Evolutionary conservation across 2,888 invertebrate genomes (phyloP).

Genomic region (Acrocyrtus sp.): DNA sequence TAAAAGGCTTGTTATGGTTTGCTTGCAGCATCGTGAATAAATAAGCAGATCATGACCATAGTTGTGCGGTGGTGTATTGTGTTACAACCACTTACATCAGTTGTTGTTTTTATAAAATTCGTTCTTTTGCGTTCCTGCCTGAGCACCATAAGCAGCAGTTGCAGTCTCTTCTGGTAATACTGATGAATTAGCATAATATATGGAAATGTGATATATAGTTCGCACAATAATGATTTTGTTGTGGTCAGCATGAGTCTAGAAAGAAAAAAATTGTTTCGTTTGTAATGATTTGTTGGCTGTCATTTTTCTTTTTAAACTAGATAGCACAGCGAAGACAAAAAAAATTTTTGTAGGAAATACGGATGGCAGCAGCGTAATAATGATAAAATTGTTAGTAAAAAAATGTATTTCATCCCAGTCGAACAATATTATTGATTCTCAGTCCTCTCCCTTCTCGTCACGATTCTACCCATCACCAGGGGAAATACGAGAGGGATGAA

Average conservation of each 20-base stretch:
- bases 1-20: too few species aligned
- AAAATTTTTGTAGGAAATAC: neutral
- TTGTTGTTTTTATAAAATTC: too few species aligned
- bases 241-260: slow-evolving; percentile 24
- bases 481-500: neutral
- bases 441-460: slow-evolving; percentile 18
- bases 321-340: neutral
- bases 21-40: too few species aligned
- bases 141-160: too few species aligned
- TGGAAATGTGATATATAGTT: slow-evolving; percentile 10
- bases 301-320: neutral
- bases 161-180: too few species aligned
- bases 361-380: neutral
- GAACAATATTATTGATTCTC: slow-evolving; percentile 7
- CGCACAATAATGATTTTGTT: slow-evolving; percentile 31
- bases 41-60: slow-evolving; percentile 21
- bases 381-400: slow-evolving; percentile 7
- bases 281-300: slow-evolving; percentile 8
- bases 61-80: slow-evolving; percentile 3
- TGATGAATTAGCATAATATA: slow-evolving; percentile 28
- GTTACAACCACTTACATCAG: too few species aligned
- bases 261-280: too few species aligned
- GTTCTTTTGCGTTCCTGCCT: too few species aligned
- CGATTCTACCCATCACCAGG: slow-evolving; percentile 24
- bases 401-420: slow-evolving; percentile 5